Base-by-base conservation (phyloP, 2,113 vertebrate genomes). In the Danionella cerebrum region DNA sequence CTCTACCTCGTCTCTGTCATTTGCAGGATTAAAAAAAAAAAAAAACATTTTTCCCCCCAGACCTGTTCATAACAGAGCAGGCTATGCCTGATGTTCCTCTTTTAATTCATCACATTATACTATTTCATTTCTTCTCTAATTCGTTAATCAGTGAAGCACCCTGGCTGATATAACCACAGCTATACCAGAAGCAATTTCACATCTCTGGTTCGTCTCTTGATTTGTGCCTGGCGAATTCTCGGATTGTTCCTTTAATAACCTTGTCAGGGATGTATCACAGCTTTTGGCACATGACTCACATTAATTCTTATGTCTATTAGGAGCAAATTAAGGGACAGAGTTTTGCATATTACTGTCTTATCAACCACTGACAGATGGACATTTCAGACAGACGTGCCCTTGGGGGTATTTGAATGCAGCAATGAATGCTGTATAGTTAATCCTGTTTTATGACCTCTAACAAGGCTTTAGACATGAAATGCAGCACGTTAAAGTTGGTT, bases 51-150 rank as follows among this genome's bases (percentile, higher is more conserved):
- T 12, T n/a, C 21, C 60, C n/a, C n/a, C n/a, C 5, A 77, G 70
- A 42, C 39, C 19, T 47, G 69, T 70, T 69, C 75, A 69, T 70
- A 38, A 66, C 36, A 29, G 59, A 55, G 71, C 44, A 60, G 71
- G 64, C 45, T 41, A 42, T 42, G 48, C 36, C 62, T 29, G 55
- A 50, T 55, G 64, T 74, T 65, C 69, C 58, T 59, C 48, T 63
- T 84, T 82, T 80, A 82, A 83, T 85, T 38, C 79, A 82, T 5
- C 19, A 69, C 55, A 48, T 72, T 69, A 74, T 55, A 51, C 75
- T 69, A 73, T 83, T 84, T 83, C 64, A 84, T 85, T 84, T 84
- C 78, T 80, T 60, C 67, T 65, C 55, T 77, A 65, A 69, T 76
- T 83, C 67, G 67, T 77, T 75, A 83, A 78, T 82, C 79, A 78